Base-by-base conservation (phyloP, 2,888 invertebrate genomes). In the Esperia sulphurella region DNA sequence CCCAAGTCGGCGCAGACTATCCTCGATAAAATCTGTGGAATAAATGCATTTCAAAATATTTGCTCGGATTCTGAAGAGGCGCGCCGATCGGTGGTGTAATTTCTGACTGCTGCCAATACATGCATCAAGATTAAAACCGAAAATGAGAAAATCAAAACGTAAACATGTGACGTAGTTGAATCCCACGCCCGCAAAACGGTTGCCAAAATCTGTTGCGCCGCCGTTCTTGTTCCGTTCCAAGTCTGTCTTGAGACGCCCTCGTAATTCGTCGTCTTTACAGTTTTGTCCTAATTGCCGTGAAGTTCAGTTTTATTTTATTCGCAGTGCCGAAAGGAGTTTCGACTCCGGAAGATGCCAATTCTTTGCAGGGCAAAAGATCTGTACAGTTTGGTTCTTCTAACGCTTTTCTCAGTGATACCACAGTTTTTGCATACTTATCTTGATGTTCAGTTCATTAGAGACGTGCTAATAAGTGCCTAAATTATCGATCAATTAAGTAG, bases 191-290 rank as follows among this genome's bases (percentile, higher is more conserved):
- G 60, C 52, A 54, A 46, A 46, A 48, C 49, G 46, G 58, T 59
- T 87, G 88, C 88, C 88, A 89, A 85, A 75, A 73, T 68, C 59
- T 82, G 77, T 64, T 81, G 78, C 85, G 87, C 62, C 72, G 76
- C 63, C 61, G 56, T 63, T 69, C 66, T 53, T 21, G 21, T 21
- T 2, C 21, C 21, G 21, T 70, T 75, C 10, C n/a, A n/a, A 62
- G 58, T 52, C 48, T 31, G 33, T 52, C 54, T 65, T 66, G 67
- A 57, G 65, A 59, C 61, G 64, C 59, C 54, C 55, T 53, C 63
- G 61, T 59, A 61, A 61, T 61, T 63, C 62, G 65, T 68, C 63
- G 76, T 71, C 64, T 72, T 68, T 65, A 64, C 67, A 21, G 51
- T 53, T 52, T 52, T 47, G 51, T 43, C 53, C 53, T 57, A 57